These are phyloP conservation scores for Reinhardtius hippoglossoides DNA, from an alignment of 2,113 vertebrate species.

Conservation along the genomic window DNA sequence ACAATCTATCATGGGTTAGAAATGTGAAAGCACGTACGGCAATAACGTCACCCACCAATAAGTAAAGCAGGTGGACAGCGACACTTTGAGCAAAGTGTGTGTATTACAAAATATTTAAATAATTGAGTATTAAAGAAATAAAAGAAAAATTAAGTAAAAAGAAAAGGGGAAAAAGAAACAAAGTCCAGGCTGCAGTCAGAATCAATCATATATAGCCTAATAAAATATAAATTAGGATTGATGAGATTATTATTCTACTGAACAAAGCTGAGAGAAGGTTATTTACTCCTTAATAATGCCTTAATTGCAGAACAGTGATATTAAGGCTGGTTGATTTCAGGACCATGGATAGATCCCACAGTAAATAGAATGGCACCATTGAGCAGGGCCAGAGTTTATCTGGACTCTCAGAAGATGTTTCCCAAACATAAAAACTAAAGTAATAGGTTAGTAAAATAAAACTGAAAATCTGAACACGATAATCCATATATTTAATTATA, in stretches of 20 bases:
- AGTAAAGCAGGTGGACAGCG: constrained; percentile 48
- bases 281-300: too few relatives aligned
- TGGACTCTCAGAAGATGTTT: background rate
- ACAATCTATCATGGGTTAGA: background rate
- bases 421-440: constrained; percentile 25
- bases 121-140: background rate
- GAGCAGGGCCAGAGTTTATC: background rate
- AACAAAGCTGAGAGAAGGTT: too few relatives aligned
- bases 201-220: background rate
- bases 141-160: background rate
- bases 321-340: background rate
- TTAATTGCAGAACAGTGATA: background rate
- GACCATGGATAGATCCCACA: background rate
- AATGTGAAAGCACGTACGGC: background rate
- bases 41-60: background rate
- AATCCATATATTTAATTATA: too few relatives aligned
- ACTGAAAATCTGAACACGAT: too few relatives aligned
- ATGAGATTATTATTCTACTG: background rate
- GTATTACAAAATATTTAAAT: background rate
- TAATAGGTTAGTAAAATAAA: background rate
- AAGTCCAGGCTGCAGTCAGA: background rate
- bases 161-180: background rate
- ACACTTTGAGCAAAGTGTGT: constrained; percentile 44
- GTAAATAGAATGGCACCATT: background rate
- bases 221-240: too few relatives aligned